phyloP scores from a whole-genome alignment of 2,888 invertebrate species.

The Drosophila sordidapex region DNA sequence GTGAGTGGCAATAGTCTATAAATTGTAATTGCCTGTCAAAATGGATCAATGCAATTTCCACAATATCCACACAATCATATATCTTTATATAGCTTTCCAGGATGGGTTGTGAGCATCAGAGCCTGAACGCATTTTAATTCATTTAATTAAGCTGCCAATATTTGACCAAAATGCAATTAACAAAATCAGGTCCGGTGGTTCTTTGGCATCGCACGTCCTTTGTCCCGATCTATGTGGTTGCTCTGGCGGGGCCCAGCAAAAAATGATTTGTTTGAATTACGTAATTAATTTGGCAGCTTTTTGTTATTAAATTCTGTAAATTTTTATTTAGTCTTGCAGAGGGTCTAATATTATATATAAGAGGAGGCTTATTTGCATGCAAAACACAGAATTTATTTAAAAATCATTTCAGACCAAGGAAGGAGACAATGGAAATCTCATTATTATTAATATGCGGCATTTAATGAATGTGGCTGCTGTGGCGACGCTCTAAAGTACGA shows the following conservation, averaged over 20 bases:
- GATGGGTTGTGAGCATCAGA: slow-evolving; percentile 49
- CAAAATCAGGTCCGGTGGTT: slow-evolving; percentile 58
- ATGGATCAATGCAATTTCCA: slow-evolving; percentile 27
- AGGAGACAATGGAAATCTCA: no score
- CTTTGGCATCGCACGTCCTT: slow-evolving; percentile 5
- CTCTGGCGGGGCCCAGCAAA: slow-evolving; percentile 9
- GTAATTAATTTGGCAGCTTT: slow-evolving; percentile 67
- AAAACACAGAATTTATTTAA: not conserved
- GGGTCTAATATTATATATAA: not conserved
- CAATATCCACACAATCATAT: slow-evolving; percentile 9
- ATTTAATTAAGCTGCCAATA: slow-evolving; percentile 83
- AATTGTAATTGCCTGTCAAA: slow-evolving; percentile 80
- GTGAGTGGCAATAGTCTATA: slow-evolving; percentile 50
- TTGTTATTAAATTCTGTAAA: not conserved
- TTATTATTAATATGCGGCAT: slow-evolving; percentile 46
- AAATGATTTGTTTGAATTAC: slow-evolving; percentile 69
- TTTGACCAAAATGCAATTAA: slow-evolving; percentile 83
- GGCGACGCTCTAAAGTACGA: slow-evolving; percentile 22
- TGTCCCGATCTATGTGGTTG: slow-evolving; percentile 30
- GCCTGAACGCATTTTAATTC: slow-evolving; percentile 76
- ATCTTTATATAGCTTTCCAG: not conserved
- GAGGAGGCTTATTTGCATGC: not conserved
- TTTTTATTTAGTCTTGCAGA: not conserved
- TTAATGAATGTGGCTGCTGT: slow-evolving; percentile 43
- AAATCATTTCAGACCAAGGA: not conserved